Conservation (phyloP, 2,888 invertebrate species). For the Pollenia amentaria region DNA sequence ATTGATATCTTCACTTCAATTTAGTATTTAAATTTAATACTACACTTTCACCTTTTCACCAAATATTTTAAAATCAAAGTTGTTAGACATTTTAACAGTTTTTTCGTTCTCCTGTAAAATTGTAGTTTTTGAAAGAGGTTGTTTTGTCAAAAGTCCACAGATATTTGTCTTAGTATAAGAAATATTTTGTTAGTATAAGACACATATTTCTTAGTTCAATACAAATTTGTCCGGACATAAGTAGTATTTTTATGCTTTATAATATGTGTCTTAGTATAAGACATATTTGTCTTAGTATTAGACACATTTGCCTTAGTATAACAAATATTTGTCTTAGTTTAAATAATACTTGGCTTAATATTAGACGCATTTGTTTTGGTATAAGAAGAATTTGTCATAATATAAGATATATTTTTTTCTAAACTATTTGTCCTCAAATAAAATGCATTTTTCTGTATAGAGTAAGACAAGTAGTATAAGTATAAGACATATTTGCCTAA, state of each 20-base stretch:
- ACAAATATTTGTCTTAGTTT: neutral
- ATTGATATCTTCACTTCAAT: too few species aligned
- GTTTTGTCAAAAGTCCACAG: too few species aligned
- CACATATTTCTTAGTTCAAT: neutral
- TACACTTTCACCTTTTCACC: too few species aligned
- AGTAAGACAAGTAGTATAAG: neutral
- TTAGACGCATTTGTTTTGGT: neutral
- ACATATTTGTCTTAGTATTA: neutral
- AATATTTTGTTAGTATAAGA: too few species aligned
- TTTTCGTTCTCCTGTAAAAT: too few species aligned
- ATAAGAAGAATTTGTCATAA: neutral
- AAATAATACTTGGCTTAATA: neutral
- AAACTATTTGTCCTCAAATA: neutral
- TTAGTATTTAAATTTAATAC: too few species aligned
- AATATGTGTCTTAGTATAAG: too few species aligned
- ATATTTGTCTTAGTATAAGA: too few species aligned
- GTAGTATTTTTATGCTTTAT: too few species aligned
- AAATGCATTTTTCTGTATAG: neutral
- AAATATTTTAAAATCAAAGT: too few species aligned
- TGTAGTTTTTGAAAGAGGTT: too few species aligned
- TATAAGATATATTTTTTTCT: neutral
- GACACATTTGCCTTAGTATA: neutral
- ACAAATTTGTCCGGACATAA: neutral
- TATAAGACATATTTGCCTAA: neutral
- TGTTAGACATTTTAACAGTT: too few species aligned